These are phyloP conservation scores for Catamblyrhynchus diadema DNA, from an alignment of 2,797 vertebrate species.

Conservation along the genomic window DNA sequence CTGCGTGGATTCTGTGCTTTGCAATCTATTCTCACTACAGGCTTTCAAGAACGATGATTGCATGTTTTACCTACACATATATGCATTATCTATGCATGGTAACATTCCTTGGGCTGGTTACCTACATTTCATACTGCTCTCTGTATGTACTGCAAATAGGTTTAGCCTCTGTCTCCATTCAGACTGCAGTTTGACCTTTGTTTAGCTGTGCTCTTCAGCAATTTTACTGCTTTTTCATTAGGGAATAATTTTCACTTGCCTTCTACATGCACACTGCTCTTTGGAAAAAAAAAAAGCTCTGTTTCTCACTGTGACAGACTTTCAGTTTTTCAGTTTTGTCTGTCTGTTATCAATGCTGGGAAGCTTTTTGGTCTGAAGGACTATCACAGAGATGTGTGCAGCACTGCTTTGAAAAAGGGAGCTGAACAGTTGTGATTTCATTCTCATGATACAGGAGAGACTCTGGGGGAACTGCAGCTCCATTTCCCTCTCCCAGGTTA, in stretches of 20 bases:
- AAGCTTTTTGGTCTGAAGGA: not conserved
- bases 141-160: not conserved
- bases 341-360: not conserved
- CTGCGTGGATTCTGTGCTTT: not conserved
- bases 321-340: not conserved
- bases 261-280: not conserved
- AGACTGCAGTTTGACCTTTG: not conserved
- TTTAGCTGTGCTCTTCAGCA: not conserved
- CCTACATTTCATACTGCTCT: not conserved
- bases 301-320: not conserved
- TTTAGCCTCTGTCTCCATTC: not conserved
- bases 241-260: not conserved
- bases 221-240: constrained; percentile 10
- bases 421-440: not conserved
- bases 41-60: not conserved
- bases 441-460: not conserved
- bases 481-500: not conserved
- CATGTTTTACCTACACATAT: not conserved
- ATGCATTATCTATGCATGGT: not conserved
- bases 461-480: not conserved
- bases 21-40: not conserved
- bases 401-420: not conserved
- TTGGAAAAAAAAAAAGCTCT: not conserved
- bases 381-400: not conserved
- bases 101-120: not conserved